phyloP scores from a whole-genome alignment of 2,113 vertebrate genomes.

The Carettochelys insculpta region DNA sequence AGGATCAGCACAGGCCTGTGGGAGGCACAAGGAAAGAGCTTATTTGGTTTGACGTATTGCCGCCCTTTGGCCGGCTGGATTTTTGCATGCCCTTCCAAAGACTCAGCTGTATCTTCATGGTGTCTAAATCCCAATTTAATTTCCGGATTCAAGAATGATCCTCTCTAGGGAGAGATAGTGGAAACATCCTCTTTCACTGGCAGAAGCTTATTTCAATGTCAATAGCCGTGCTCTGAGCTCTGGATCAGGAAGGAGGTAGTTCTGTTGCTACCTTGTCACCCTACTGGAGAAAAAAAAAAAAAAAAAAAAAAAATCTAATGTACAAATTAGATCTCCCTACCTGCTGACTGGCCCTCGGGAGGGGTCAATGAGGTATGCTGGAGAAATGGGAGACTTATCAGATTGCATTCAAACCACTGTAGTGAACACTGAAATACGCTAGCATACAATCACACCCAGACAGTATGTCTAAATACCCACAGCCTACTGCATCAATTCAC shows the following conservation, averaged over 20 bases:
- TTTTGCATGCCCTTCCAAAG: background rate
- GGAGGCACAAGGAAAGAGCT: background rate
- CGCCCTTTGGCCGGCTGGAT: background rate
- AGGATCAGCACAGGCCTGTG: background rate
- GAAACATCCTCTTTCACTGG: background rate
- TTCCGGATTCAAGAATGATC: background rate
- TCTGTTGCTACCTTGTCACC: background rate
- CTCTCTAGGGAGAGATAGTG: background rate
- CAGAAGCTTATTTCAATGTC: background rate
- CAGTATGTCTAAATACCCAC: background rate
- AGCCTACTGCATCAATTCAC: background rate
- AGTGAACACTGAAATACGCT: background rate
- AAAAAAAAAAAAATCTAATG: background rate
- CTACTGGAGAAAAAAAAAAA: background rate
- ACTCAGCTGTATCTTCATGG: background rate
- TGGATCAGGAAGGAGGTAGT: background rate
- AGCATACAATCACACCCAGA: background rate
- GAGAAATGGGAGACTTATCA: background rate
- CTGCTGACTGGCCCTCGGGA: background rate
- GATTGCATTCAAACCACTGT: background rate
- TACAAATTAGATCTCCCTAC: background rate
- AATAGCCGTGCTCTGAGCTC: background rate
- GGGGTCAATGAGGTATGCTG: background rate
- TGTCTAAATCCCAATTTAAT: background rate
- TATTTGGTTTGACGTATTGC: background rate